These are phyloP conservation scores for Bombus haemorrhoidalis DNA, from an alignment of 1,140 invertebrate species.

Conservation along the genomic window DNA sequence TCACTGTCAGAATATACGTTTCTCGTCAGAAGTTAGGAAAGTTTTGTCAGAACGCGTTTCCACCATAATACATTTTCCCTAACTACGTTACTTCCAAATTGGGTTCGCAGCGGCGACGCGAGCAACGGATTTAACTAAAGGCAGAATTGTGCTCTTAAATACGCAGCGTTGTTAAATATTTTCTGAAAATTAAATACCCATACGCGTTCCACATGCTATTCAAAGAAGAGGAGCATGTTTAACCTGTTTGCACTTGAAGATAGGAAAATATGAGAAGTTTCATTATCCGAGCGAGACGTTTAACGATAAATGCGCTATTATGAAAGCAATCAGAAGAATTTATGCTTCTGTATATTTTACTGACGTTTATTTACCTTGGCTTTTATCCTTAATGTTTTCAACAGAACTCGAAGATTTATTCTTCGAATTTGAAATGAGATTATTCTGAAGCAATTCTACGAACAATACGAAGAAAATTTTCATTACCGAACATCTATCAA, in stretches of 20 bases:
- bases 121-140: neutral
- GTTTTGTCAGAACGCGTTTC: constrained; percentile 1
- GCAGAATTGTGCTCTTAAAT: neutral
- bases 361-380: neutral
- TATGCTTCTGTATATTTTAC: neutral
- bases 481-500: neutral
- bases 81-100: constrained; percentile 14
- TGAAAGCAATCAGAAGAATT: neutral
- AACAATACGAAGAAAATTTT: neutral
- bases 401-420: no score
- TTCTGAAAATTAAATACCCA: neutral
- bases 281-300: neutral
- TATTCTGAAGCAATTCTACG: neutral
- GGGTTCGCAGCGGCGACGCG: neutral
- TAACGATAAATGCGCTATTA: neutral
- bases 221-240: neutral
- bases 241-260: neutral
- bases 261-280: neutral
- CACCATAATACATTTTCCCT: constrained; percentile 8
- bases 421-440: no score
- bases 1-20: constrained; percentile 6
- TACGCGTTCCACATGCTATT: no score
- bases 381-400: neutral
- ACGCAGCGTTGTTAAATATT: neutral
- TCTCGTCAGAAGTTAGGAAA: constrained; percentile 19